A percentile compares a stretch with the other conserved stretches of the same genome.
phyloP scores from a whole-genome alignment of 1,140 invertebrate species.

The Neodiprion fabricii region DNA sequence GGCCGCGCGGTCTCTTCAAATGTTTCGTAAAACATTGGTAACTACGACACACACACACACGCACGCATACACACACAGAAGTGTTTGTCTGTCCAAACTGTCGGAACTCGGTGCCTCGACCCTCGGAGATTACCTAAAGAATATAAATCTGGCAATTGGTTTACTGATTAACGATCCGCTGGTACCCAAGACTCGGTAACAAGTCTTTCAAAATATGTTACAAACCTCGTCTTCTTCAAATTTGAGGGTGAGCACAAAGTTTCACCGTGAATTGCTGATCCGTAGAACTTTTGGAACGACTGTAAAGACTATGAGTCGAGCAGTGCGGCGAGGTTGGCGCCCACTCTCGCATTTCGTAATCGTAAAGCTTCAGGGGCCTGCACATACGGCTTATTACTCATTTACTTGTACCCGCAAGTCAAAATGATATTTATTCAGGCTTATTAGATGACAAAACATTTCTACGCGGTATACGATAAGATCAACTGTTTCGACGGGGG shows the following conservation, averaged over 20 bases:
- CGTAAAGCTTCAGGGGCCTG: too few species aligned
- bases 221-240: too few species aligned
- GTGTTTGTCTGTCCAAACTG: background rate
- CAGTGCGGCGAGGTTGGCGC: too few species aligned
- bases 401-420: too few species aligned
- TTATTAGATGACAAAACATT: slow-evolving; percentile 6
- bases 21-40: slow-evolving; percentile 5
- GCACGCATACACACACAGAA: background rate
- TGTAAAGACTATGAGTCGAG: too few species aligned
- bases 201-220: too few species aligned
- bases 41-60: background rate
- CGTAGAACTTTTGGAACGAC: too few species aligned
- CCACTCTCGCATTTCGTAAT: too few species aligned
- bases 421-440: slow-evolving; percentile 1
- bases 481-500: background rate
- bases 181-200: background rate
- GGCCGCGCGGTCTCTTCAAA: background rate
- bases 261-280: too few species aligned
- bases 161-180: background rate
- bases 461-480: background rate
- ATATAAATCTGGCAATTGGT: background rate
- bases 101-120: background rate
- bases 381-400: too few species aligned
- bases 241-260: too few species aligned
- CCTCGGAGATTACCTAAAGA: background rate